Conservation (phyloP, 2,888 invertebrate species). For the Lasius fuliginosus region DNA sequence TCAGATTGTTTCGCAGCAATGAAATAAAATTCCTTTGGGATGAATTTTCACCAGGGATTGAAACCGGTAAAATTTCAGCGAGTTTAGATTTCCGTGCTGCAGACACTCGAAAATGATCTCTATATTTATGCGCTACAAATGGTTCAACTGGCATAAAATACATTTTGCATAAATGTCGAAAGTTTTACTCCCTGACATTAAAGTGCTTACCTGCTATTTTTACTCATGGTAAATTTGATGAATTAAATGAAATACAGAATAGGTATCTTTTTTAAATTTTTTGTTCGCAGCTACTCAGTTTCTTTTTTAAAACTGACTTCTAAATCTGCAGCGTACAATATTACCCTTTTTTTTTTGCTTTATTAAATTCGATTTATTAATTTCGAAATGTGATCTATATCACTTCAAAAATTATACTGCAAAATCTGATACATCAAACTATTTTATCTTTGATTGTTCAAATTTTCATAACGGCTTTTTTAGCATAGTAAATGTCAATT, state of each 20-base stretch:
- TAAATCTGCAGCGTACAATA: background rate
- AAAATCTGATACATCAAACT: background rate
- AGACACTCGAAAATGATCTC: conserved; percentile 23
- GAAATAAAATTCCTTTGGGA: conserved; percentile 44
- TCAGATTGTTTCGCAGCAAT: conserved; percentile 40
- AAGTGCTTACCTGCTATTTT: background rate
- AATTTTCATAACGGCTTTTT: background rate
- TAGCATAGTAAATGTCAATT: background rate
- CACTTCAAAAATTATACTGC: background rate
- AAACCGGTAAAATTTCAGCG: conserved; percentile 37
- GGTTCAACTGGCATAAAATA: background rate
- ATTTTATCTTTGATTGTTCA: background rate
- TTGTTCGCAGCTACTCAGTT: background rate
- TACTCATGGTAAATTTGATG: background rate
- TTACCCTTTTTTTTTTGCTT: background rate
- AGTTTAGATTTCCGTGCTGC: conserved; percentile 34
- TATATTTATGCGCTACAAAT: conserved; percentile 22
- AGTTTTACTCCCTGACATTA: conserved; percentile 1
- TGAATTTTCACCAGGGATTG: conserved; percentile 41
- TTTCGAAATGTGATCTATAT: background rate
- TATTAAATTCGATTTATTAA: conserved; percentile 18
- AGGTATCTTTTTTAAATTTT: background rate
- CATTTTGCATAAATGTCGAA: conserved; percentile 21
- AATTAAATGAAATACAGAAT: background rate
- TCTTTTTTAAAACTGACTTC: background rate